Conservation (phyloP, 2,797 vertebrate genomes). For the Urophycis tenuis region DNA sequence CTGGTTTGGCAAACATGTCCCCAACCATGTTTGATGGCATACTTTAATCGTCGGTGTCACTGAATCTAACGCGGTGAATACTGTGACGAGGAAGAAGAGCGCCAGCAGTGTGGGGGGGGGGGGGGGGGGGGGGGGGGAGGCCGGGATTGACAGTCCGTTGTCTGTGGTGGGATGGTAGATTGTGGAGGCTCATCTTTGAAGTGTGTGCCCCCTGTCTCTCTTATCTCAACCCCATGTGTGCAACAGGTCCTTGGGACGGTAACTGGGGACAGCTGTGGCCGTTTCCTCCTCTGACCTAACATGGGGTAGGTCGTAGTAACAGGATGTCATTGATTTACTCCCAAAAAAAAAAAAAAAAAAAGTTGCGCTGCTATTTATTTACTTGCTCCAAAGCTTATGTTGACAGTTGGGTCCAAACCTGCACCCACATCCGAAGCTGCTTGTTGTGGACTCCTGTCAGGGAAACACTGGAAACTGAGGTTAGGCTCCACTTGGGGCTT, state of each 20-base stretch:
- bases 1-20: background rate
- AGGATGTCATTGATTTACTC: slow-evolving; percentile 46
- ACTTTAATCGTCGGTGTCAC: background rate
- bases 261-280: slow-evolving; percentile 65
- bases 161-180: slow-evolving; percentile 7
- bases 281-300: slow-evolving; percentile 53
- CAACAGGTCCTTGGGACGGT: slow-evolving; percentile 43
- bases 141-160: background rate
- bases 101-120: background rate
- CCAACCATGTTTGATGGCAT: background rate
- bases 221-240: slow-evolving; percentile 38
- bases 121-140: background rate
- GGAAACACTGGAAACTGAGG: background rate
- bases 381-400: slow-evolving; percentile 23
- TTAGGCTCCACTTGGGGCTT: too few species aligned
- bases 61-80: background rate
- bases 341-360: slow-evolving; percentile 16
- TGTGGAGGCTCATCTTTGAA: slow-evolving; percentile 10
- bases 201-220: slow-evolving; percentile 8
- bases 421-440: background rate
- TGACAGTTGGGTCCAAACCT: slow-evolving; percentile 16
- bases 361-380: slow-evolving; percentile 31
- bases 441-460: background rate
- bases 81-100: background rate
- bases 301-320: slow-evolving; percentile 47